Evolutionary conservation across 2,888 invertebrate species (phyloP).

Genomic region (Chironomus tentans): DNA sequence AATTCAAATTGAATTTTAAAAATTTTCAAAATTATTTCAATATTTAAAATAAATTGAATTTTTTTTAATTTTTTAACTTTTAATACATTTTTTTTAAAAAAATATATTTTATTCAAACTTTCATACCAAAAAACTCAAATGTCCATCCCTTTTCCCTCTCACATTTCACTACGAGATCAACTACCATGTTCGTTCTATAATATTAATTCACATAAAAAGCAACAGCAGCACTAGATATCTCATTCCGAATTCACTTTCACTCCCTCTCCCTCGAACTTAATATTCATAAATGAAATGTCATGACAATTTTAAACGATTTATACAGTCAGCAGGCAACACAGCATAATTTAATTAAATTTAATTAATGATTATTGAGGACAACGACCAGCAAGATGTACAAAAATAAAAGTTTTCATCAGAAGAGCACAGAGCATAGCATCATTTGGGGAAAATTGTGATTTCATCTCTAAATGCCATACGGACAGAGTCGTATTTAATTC

Average conservation of each 20-base stretch:
- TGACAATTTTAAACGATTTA: constrained; percentile 18
- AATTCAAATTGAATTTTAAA: no score
- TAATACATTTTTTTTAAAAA: no score
- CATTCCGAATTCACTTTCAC: not conserved
- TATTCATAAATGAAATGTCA: constrained; percentile 1
- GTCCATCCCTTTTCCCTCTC: not conserved
- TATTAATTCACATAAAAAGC: not conserved
- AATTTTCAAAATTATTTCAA: no score
- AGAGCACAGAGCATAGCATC: no score
- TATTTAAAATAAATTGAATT: no score
- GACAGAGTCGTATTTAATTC: no score
- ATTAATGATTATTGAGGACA: constrained; percentile 2
- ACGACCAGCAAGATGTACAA: not conserved
- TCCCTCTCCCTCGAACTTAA: not conserved
- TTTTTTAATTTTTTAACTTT: no score
- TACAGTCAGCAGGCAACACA: not conserved
- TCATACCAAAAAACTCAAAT: no score
- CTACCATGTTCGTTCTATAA: not conserved
- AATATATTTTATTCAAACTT: no score
- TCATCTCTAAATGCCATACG: no score
- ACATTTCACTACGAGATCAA: not conserved
- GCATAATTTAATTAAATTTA: constrained; percentile 9
- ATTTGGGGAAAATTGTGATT: no score
- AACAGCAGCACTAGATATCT: not conserved
- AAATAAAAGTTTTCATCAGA: not conserved